These are phyloP conservation scores for Ferrisia virgata DNA, from an alignment of 2,888 invertebrate genomes.

Conservation along the genomic window DNA sequence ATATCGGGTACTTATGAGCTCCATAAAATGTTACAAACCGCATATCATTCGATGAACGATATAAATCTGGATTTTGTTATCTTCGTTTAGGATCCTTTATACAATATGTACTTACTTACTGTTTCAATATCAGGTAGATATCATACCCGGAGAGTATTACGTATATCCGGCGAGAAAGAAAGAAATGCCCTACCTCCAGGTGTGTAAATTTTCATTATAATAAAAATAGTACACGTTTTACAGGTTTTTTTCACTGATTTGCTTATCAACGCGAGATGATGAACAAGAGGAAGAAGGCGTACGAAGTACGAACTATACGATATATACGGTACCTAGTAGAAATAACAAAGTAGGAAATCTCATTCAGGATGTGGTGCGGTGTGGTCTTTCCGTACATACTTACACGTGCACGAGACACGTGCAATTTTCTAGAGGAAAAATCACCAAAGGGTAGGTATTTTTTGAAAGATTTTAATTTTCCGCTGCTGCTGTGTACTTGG, in stretches of 20 bases:
- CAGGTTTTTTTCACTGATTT: neutral
- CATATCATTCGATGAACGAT: neutral
- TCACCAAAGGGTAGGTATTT: neutral
- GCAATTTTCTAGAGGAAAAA: conserved; percentile 27
- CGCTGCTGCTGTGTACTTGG: neutral
- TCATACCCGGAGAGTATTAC: too few species aligned
- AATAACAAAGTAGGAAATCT: neutral
- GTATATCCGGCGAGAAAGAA: neutral
- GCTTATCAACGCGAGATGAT: neutral
- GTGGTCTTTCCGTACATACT: neutral
- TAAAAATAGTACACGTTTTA: neutral
- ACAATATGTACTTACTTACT: neutral
- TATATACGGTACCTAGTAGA: too few species aligned
- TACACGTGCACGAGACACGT: conserved; percentile 38
- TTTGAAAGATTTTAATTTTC: conserved; percentile 1
- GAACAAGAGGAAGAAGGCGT: conserved; percentile 34
- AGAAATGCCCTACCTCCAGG: neutral
- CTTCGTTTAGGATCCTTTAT: neutral
- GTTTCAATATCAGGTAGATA: neutral
- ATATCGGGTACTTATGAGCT: neutral
- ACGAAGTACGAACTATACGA: too few species aligned
- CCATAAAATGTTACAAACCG: neutral
- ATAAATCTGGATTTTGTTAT: neutral
- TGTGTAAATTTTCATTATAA: neutral
- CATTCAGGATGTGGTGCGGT: conserved; percentile 27